Percentiles rank a stretch among this genome's conserved stretches.
Conservation (phyloP, 1,140 invertebrate genomes). For the Listronotus bonariensis region DNA sequence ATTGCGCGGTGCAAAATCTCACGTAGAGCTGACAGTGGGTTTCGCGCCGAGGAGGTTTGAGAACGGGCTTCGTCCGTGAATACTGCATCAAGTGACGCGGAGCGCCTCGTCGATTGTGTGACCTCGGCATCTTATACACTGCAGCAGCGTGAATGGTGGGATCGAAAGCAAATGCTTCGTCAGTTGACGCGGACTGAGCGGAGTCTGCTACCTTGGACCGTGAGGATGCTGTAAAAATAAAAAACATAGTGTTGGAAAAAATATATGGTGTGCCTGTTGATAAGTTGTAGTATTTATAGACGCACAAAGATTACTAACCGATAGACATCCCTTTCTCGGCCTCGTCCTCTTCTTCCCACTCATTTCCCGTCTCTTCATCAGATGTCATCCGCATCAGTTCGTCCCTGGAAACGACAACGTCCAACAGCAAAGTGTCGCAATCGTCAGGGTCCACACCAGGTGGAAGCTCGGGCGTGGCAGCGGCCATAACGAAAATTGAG, state of each 20-base stretch:
- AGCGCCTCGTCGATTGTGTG: constrained; percentile 1
- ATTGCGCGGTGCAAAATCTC: too few species aligned
- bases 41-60: constrained; percentile 1
- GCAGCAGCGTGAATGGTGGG: constrained; percentile 1
- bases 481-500: neutral
- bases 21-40: too few species aligned
- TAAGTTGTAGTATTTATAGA: neutral
- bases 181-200: constrained; percentile 1
- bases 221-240: constrained; percentile 2
- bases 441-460: neutral
- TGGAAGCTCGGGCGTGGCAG: neutral
- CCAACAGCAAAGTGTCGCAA: neutral
- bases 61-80: neutral
- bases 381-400: constrained; percentile 1
- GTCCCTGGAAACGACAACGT: neutral
- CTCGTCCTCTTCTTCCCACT: neutral
- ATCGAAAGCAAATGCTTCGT: constrained; percentile 3
- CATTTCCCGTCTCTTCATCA: constrained; percentile 3
- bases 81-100: neutral
- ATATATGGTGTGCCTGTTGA: too few species aligned
- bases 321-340: neutral
- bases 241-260: neutral
- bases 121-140: neutral
- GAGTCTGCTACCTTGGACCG: constrained; percentile 1
- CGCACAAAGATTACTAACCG: constrained; percentile 1